phyloP scores from a whole-genome alignment of 2,113 vertebrate species.

The Python bivittatus region DNA sequence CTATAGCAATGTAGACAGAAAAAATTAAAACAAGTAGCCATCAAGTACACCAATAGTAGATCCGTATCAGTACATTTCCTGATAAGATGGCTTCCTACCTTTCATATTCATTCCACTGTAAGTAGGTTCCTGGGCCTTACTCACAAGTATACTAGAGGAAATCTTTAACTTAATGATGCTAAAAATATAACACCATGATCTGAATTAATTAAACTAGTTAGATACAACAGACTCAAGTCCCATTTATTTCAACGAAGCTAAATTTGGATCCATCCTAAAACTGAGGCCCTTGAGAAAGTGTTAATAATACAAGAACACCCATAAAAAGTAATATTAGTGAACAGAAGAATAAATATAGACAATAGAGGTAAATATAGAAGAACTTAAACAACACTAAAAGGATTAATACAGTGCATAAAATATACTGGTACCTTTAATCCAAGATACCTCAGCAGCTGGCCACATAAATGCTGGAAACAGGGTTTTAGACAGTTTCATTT shows the following conservation, averaged over 20 bases:
- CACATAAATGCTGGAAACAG: background rate
- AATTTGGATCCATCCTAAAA: background rate
- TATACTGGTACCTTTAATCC: background rate
- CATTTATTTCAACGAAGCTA: background rate
- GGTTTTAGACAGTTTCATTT: slow-evolving; percentile 1
- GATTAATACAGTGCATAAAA: background rate
- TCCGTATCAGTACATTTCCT: slow-evolving; percentile 51
- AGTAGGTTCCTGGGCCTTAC: background rate
- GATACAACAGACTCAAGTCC: background rate
- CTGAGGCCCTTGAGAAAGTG: background rate
- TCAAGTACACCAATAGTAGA: slow-evolving; percentile 37
- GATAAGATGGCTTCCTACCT: slow-evolving; percentile 44
- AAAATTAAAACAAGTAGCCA: slow-evolving; percentile 55
- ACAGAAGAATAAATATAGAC: background rate
- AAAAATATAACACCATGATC: background rate
- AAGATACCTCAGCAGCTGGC: background rate
- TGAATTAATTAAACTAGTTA: background rate
- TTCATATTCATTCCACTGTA: background rate
- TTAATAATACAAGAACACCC: background rate
- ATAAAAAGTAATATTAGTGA: background rate
- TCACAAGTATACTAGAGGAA: background rate
- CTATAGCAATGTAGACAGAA: slow-evolving; percentile 47
- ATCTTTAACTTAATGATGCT: background rate
- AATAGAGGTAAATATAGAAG: background rate
- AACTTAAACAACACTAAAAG: background rate